Conservation (phyloP, 2,888 invertebrate species). For the Agrochola macilenta region DNA sequence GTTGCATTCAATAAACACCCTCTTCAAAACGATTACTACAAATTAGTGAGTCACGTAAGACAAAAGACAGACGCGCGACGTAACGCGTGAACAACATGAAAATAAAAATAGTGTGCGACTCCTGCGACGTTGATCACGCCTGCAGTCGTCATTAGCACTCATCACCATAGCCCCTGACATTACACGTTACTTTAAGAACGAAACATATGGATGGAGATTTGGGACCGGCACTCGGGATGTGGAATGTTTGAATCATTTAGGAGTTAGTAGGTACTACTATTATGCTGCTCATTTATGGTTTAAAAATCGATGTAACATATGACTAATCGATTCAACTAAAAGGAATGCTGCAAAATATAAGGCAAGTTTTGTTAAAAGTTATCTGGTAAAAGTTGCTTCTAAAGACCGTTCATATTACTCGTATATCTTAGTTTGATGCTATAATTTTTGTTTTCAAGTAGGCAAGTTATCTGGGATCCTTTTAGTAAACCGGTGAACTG, state of each 20-base stretch:
- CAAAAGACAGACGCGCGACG: conserved; percentile 55
- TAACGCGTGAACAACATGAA: conserved; percentile 48
- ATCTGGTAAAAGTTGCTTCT: neutral
- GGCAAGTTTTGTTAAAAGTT: neutral
- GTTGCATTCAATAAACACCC: conserved; percentile 18
- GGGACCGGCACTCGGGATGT: neutral
- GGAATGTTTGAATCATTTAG: neutral
- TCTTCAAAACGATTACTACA: conserved; percentile 22
- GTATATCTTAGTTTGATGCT: neutral
- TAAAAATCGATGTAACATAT: neutral
- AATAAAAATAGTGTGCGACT: conserved; percentile 47
- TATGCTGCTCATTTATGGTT: neutral
- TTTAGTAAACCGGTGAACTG: conserved; percentile 8
- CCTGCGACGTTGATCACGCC: conserved; percentile 28
- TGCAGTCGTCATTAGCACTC: conserved; percentile 61
- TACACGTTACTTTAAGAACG: neutral
- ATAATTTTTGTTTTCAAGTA: neutral
- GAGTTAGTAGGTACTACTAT: neutral
- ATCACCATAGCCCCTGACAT: conserved; percentile 16
- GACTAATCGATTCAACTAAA: neutral
- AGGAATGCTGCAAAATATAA: neutral
- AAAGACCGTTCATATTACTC: neutral
- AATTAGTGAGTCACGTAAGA: conserved; percentile 45
- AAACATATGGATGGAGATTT: conserved; percentile 37
- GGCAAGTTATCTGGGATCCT: neutral